Conservation (phyloP, 2,888 invertebrate genomes). For the Silvanus unidentatus region DNA sequence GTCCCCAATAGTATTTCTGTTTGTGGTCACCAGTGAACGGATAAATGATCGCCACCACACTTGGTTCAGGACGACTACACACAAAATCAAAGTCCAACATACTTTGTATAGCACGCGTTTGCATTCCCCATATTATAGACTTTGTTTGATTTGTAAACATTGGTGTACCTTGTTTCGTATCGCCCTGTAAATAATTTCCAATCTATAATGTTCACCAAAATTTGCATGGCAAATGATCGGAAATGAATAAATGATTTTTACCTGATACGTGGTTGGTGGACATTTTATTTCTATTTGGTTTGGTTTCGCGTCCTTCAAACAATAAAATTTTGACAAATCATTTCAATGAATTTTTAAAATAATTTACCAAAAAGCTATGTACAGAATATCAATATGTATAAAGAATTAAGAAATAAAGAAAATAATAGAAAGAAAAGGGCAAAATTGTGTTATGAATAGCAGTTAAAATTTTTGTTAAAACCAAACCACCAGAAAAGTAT, state of each 20-base stretch:
- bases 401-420: no score
- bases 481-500: constrained; percentile 15
- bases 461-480: constrained; percentile 10
- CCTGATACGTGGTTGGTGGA: constrained; percentile 2
- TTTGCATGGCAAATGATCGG: not conserved
- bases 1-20: constrained; percentile 99
- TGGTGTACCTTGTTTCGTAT: constrained; percentile 39
- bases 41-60: constrained; percentile 94
- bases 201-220: constrained; percentile 11
- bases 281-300: constrained; percentile 36
- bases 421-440: no score
- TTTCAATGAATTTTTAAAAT: not conserved
- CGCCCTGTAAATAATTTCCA: constrained; percentile 28
- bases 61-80: constrained; percentile 81
- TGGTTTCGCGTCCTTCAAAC: constrained; percentile 34
- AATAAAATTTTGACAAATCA: constrained; percentile 4
- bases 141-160: constrained; percentile 81
- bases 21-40: constrained; percentile 98
- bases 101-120: constrained; percentile 91
- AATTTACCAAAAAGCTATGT: no score
- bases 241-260: constrained; percentile 4
- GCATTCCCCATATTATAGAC: constrained; percentile 99
- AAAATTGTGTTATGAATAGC: no score
- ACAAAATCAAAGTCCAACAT: constrained; percentile 97
- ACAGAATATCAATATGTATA: no score